Percentiles rank a stretch among this genome's conserved stretches.
These are phyloP conservation scores for Raillietiella orientalis DNA, from an alignment of 2,888 invertebrate species.

Conservation along the genomic window DNA sequence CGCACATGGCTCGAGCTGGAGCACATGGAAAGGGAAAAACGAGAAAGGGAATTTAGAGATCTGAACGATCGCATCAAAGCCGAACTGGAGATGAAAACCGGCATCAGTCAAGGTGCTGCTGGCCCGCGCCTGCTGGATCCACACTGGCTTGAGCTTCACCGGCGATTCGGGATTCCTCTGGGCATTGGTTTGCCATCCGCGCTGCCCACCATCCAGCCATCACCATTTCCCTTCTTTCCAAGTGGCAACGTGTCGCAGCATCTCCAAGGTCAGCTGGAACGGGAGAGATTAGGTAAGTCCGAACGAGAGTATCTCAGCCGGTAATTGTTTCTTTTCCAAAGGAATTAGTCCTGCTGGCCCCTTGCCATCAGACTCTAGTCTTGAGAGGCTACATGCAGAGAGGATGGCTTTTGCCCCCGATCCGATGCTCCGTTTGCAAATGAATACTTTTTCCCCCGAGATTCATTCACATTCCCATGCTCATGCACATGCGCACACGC, in stretches of 20 bases:
- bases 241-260: no score
- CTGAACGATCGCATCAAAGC: conserved; percentile 34
- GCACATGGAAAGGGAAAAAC: conserved; percentile 36
- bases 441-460: conserved; percentile 54
- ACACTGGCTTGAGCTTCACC: conserved; percentile 56
- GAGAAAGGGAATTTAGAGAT: conserved; percentile 27
- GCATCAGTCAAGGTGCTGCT: conserved; percentile 70
- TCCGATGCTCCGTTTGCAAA: conserved; percentile 68
- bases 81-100: conserved; percentile 50
- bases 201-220: no score
- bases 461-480: conserved; percentile 75
- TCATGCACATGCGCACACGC: conserved; percentile 63
- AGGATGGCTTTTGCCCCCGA: conserved; percentile 52
- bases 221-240: no score
- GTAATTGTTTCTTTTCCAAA: no score
- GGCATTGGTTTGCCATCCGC: no score
- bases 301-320: no score
- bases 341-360: no score
- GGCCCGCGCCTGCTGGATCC: conserved; percentile 13
- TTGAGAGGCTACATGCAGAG: conserved; percentile 23
- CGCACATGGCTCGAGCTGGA: conserved; percentile 16
- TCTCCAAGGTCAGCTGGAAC: no score
- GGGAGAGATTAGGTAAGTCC: no score
- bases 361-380: no score
- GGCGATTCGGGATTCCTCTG: conserved; percentile 10